Evolutionary conservation across 2,888 invertebrate species (phyloP).

Genomic region (Drosophila parthenogenetica): DNA sequence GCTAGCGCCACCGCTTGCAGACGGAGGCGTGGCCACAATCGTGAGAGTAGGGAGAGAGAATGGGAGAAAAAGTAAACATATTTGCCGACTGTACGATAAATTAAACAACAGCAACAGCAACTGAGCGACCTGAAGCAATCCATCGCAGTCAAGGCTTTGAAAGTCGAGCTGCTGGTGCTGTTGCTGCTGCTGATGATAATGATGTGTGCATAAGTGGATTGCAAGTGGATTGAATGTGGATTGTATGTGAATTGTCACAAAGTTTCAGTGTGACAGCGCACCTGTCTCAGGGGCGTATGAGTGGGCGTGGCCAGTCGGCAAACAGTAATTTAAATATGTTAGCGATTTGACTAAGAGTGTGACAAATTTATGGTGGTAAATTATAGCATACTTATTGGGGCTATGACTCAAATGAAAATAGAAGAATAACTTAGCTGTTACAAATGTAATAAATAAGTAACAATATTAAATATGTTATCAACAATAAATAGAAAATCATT

Average conservation of each 20-base stretch:
- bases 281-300: background rate
- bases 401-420: too few relatives aligned
- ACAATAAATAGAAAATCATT: too few relatives aligned
- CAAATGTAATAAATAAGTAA: background rate
- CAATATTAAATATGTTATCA: too few relatives aligned
- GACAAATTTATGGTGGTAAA: background rate
- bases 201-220: constrained; percentile 71
- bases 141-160: constrained; percentile 4
- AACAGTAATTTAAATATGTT: background rate
- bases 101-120: constrained; percentile 47
- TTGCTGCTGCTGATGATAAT: constrained; percentile 60
- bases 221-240: constrained; percentile 26
- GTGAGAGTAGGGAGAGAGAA: background rate
- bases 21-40: background rate
- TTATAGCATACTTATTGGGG: background rate
- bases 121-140: constrained; percentile 20
- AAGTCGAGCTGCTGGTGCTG: constrained; percentile 39
- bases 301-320: background rate
- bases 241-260: constrained; percentile 2
- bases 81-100: constrained; percentile 67
- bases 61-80: constrained; percentile 56
- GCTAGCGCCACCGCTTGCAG: constrained; percentile 24
- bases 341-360: background rate
- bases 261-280: background rate
- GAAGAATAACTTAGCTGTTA: background rate